Evolutionary conservation across 2,113 vertebrate genomes (phyloP).

Genomic region (Lethenteron reissneri): DNA sequence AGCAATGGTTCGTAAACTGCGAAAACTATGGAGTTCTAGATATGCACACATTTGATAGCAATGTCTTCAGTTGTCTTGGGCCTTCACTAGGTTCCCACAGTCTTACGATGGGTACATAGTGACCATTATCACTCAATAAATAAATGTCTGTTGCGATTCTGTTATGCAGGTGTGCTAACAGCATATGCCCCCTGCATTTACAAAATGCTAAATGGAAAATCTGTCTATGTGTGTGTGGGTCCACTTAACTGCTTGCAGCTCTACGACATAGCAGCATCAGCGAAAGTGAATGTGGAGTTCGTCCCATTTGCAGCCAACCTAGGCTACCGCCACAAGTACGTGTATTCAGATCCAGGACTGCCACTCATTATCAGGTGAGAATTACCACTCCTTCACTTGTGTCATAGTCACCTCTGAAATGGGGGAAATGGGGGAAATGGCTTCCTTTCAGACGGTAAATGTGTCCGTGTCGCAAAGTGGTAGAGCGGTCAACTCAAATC

Average conservation of each 20-base stretch:
- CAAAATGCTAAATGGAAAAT: neutral
- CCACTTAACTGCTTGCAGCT: neutral
- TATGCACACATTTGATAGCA: no score
- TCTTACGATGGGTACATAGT: neutral
- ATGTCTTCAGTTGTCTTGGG: no score
- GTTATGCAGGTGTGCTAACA: neutral
- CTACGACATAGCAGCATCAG: neutral
- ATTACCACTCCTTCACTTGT: neutral
- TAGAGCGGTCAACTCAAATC: no score
- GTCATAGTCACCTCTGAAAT: no score
- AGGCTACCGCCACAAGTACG: slow-evolving; percentile 1
- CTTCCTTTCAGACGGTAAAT: no score
- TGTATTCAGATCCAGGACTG: neutral
- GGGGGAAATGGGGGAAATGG: no score
- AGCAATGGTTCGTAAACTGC: no score
- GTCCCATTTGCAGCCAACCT: slow-evolving; percentile 4
- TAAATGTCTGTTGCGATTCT: neutral
- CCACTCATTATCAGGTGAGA: neutral
- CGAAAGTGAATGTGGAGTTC: neutral
- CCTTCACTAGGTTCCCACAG: neutral
- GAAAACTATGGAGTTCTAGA: no score
- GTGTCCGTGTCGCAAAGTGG: no score
- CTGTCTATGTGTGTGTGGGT: neutral
- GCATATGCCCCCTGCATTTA: neutral
- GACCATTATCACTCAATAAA: neutral